phyloP scores from a whole-genome alignment of 2,797 vertebrate genomes.

The Clamator glandarius region DNA sequence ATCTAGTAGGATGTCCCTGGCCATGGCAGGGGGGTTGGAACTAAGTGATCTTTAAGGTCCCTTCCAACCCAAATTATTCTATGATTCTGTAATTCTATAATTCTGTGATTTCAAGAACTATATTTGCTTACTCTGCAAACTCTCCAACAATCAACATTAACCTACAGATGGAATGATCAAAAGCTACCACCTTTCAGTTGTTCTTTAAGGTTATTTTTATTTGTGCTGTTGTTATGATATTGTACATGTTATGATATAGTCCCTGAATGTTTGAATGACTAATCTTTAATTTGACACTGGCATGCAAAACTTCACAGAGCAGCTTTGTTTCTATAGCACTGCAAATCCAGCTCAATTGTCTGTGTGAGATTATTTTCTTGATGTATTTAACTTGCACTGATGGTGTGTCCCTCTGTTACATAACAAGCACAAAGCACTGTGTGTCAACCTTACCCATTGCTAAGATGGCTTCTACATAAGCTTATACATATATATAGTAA shows the following conservation, averaged over 20 bases:
- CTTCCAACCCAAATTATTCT: too few species aligned
- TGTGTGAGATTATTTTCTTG: neutral
- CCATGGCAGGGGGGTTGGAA: too few species aligned
- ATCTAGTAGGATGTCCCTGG: too few species aligned
- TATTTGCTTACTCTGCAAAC: neutral
- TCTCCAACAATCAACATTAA: neutral
- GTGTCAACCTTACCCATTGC: neutral
- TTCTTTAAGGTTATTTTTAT: neutral
- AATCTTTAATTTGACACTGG: neutral
- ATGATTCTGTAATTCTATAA: too few species aligned
- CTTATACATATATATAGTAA: neutral
- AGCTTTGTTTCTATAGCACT: neutral
- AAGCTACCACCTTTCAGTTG: neutral
- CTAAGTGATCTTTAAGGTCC: too few species aligned
- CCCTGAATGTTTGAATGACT: neutral
- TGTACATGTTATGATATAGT: neutral
- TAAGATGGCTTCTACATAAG: neutral
- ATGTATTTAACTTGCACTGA: neutral
- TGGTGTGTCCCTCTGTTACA: neutral
- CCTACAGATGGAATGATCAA: neutral
- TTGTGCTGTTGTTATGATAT: neutral
- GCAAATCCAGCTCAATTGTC: neutral
- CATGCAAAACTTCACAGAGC: neutral
- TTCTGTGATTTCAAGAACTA: neutral
- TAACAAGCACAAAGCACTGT: neutral